Percentiles rank a stretch among this genome's conserved stretches.
phyloP scores from a whole-genome alignment of 2,888 invertebrate genomes.

The Athalia circularis region DNA sequence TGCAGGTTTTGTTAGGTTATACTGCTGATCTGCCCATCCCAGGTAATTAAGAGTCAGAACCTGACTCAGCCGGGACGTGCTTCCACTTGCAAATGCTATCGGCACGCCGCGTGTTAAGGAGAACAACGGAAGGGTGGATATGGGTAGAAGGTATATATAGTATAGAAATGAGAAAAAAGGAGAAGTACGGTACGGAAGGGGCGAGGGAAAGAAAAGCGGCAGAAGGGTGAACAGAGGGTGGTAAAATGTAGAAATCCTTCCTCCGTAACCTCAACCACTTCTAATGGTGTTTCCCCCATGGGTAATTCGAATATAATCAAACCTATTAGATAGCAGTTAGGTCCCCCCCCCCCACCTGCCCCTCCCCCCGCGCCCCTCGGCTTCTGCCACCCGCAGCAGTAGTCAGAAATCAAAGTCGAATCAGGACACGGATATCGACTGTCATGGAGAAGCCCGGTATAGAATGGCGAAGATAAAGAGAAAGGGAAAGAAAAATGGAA shows the following conservation, averaged over 20 bases:
- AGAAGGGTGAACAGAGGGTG: no score
- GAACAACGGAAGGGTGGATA: conserved; percentile 9
- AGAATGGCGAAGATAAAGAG: no score
- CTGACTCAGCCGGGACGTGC: conserved; percentile 43
- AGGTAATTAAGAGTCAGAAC: conserved; percentile 42
- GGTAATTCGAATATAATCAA: conserved; percentile 45
- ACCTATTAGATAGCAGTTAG: conserved; percentile 39
- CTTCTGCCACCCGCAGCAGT: not conserved
- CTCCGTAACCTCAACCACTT: no score
- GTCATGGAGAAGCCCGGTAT: not conserved
- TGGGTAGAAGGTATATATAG: not conserved
- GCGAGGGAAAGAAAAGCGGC: not conserved
- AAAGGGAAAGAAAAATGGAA: not conserved
- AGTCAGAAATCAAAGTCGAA: conserved; percentile 37
- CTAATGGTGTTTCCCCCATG: conserved; percentile 15
- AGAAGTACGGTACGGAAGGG: not conserved
- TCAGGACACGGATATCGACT: conserved; percentile 25
- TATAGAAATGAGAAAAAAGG: conserved; percentile 11
- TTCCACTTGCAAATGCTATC: conserved; percentile 41
- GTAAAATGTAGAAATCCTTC: no score
- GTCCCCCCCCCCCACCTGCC: no score
- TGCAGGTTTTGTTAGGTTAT: no score
- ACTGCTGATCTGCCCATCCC: not conserved
- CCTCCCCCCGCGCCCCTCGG: no score
- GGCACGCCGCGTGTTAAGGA: conserved; percentile 9